Evolutionary conservation across 2,888 invertebrate species (phyloP), one percentile per base, ranked within the genome.

Genomic region (Ariolimax columbianus): DNA sequence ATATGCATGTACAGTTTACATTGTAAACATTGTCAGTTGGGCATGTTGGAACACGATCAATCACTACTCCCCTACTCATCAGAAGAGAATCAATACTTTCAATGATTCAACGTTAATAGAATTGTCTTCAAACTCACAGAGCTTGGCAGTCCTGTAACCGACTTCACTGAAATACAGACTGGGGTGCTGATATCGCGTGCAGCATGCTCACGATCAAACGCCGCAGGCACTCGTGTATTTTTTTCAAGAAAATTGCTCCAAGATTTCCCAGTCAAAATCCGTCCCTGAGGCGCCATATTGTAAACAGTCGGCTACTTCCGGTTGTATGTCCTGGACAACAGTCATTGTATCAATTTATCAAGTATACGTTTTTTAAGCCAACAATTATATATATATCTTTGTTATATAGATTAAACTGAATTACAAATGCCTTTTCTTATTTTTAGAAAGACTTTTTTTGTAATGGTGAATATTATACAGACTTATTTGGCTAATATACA

Each of bases 241-340:
- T 90, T 91, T 59, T 88, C 89, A 70, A 89, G 89, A 88, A 92
- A 92, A n/a, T 91, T 89, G 86, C 89, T 89, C 92, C 92, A 92
- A 86, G 90, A 89, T 85, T 89, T 90, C 70, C 90, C 91, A 82
- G 90, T 91, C 86, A 90, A 88, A 85, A 90, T 87, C 17, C 79
- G 68, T 68, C 66, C 68, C 17, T 30, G 30, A 85, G 89, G 90
- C 90, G 91, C 91, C 92, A 92, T 92, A 77, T 66, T 88, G 87
- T 84, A 86, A 86, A 88, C 85, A 72, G 77, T 83, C 70, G 26
- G 79, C 75, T 82, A 83, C 86, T 79, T 88, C 86, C 86, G 73
- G 83, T 73, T 0, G 40, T 72, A 72, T 7, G 26, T 43, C n/a
- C 55, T 23, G 55, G 19, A 4, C 26, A 7, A 14, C 7, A 55